These are phyloP conservation scores for Agrilus planipennis DNA, from an alignment of 1,140 invertebrate species.

Conservation along the genomic window DNA sequence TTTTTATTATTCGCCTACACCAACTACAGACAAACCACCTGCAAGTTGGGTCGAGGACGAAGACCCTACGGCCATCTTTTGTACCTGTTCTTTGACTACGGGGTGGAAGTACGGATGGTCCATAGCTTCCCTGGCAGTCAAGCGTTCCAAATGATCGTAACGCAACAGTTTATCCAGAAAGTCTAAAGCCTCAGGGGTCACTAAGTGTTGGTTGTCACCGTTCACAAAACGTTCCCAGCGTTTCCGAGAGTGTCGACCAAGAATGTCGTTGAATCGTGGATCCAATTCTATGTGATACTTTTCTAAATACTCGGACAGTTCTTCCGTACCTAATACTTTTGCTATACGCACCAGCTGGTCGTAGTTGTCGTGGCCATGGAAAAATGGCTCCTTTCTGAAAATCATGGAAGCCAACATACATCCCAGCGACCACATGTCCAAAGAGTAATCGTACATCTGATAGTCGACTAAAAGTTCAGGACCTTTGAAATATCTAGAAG, in stretches of 20 bases:
- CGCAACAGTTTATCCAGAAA: slow-evolving; percentile 97
- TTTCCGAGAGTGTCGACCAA: slow-evolving; percentile 98
- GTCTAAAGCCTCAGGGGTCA: slow-evolving; percentile 95
- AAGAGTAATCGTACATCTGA: slow-evolving; percentile 98
- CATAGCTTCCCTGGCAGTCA: slow-evolving; percentile 98
- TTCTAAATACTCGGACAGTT: slow-evolving; percentile 97
- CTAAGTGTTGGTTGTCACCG: slow-evolving; percentile 97
- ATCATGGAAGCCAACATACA: slow-evolving; percentile 99
- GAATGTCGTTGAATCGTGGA: slow-evolving; percentile 95
- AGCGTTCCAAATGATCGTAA: slow-evolving; percentile 97
- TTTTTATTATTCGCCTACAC: slow-evolving; percentile 55
- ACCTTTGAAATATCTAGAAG: slow-evolving; percentile 97
- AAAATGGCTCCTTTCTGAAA: slow-evolving; percentile 99
- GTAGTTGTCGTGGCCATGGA: slow-evolving; percentile 99
- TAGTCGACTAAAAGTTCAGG: slow-evolving; percentile 98
- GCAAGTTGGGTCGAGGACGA: slow-evolving; percentile 59
- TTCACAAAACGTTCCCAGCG: slow-evolving; percentile 99
- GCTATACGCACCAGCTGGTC: slow-evolving; percentile 99
- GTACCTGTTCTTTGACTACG: slow-evolving; percentile 78
- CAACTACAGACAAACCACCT: slow-evolving; percentile 46
- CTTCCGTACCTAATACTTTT: slow-evolving; percentile 98
- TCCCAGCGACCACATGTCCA: slow-evolving; percentile 99
- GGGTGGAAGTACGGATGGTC: slow-evolving; percentile 98
- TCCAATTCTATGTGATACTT: slow-evolving; percentile 99
- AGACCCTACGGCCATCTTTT: slow-evolving; percentile 49